A percentile compares a stretch with the other conserved stretches of the same genome.
Conservation (phyloP, 1,140 invertebrate species). For the Heliothis virescens region DNA sequence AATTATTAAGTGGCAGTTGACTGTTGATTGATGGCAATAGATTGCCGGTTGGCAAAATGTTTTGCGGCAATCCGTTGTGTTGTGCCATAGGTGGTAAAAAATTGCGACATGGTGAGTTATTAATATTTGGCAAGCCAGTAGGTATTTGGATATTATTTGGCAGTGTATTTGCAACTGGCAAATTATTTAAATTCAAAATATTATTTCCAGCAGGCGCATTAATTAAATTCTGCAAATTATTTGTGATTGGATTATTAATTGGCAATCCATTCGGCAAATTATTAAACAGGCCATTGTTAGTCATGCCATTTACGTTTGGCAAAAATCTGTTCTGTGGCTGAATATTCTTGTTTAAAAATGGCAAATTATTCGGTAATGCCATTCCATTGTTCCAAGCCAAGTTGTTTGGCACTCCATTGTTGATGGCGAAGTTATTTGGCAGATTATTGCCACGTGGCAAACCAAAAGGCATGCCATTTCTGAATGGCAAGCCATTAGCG, state of each 20-base stretch:
- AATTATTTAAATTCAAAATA: neutral
- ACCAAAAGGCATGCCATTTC: neutral
- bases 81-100: neutral
- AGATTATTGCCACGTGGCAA: neutral
- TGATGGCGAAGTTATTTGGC: neutral
- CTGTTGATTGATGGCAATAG: neutral
- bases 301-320: neutral
- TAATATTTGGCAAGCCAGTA: neutral
- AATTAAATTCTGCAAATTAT: neutral
- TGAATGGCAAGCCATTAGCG: neutral
- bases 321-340: neutral
- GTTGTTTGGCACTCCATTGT: neutral
- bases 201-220: neutral
- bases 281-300: neutral
- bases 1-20: neutral
- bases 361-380: conserved; percentile 1
- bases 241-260: neutral
- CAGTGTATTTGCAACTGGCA: neutral
- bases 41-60: neutral
- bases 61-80: neutral
- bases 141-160: neutral
- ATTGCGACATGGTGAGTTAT: neutral
- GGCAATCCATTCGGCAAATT: neutral
- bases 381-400: neutral
- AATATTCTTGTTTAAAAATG: neutral